Base-by-base conservation (phyloP, 2,888 invertebrate genomes). In the Oligia fasciuncula region DNA sequence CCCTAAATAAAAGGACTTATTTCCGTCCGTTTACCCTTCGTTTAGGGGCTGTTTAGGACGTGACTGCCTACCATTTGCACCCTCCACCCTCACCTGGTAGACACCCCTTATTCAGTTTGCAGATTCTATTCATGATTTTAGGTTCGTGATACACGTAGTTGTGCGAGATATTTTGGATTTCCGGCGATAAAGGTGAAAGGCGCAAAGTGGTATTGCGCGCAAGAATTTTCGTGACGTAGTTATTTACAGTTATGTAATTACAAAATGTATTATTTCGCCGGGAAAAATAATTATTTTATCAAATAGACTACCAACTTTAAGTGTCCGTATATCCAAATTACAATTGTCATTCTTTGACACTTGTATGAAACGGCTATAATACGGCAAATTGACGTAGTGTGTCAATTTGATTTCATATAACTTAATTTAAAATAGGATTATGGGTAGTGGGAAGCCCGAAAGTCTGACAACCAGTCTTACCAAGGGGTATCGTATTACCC, bases 31-130 rank as follows among this genome's bases (percentile, higher is more conserved):
- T 85, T 91, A 91, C 92, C 93, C 93, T 90, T 89, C 90, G 87
- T 86, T 87, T 87, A 87, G 87, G 91, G 92, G 91, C 84, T 91
- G 92, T 89, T 92, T 90, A 91, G 91, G 91, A 93, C 93, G 93
- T 92, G 94, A 93, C 93, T 91, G 91, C 86, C 87, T 91, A 87
- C 93, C 92, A 93, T 94, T 94, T 93, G 91, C 91, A 81, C 86
- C 90, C 87, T 83, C 84, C 75, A 79, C 77, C 81, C 85, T 85
- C 80, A 83, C 86, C 83, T 87, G 88, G 77, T 66, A 84, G 89
- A 89, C 88, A 83, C 88, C 84, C 90, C 88, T 91, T 91, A 93
- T 92, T 92, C 91, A 92, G 93, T 91, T 92, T 92, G 93, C 93
- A 92, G 91, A 93, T 91, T 91, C 91, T 90, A 92, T 91, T 91